Evolutionary conservation across 1,140 invertebrate species (phyloP).

Genomic region (Leptonema lineaticorne): DNA sequence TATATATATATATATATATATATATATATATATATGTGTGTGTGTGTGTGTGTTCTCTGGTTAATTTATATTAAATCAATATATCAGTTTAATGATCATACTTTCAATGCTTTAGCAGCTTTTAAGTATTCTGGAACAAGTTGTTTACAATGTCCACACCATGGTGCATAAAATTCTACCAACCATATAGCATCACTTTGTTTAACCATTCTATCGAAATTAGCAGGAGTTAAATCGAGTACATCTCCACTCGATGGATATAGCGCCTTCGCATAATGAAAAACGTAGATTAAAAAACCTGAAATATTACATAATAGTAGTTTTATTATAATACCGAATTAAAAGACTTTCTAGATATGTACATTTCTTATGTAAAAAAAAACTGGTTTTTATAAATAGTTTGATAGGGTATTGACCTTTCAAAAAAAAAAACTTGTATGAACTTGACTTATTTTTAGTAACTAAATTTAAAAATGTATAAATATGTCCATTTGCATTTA

Average conservation of each 20-base stretch:
- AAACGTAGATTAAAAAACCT: conserved; percentile 24
- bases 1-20: too few relatives aligned
- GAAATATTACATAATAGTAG: conserved; percentile 8
- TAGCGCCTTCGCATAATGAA: conserved; percentile 59
- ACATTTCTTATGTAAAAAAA: too few relatives aligned
- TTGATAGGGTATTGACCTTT: neutral
- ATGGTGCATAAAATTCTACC: conserved; percentile 93
- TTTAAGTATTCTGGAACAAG: conserved; percentile 87
- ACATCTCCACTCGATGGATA: conserved; percentile 84
- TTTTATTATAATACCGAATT: neutral
- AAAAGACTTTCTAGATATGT: too few relatives aligned
- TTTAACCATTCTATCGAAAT: conserved; percentile 87
- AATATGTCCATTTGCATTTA: neutral
- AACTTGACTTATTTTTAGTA: neutral
- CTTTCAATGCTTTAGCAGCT: conserved; percentile 83
- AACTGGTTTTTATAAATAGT: neutral
- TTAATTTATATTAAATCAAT: too few relatives aligned
- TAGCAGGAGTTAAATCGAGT: conserved; percentile 84
- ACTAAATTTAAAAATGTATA: neutral
- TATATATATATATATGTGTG: too few relatives aligned
- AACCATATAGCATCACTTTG: conserved; percentile 87
- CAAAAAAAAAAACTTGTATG: neutral
- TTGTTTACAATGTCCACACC: conserved; percentile 86
- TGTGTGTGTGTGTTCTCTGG: too few relatives aligned
- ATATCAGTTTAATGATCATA: too few relatives aligned